phyloP scores from a whole-genome alignment of 2,797 vertebrate species.

The Prionace glauca region DNA sequence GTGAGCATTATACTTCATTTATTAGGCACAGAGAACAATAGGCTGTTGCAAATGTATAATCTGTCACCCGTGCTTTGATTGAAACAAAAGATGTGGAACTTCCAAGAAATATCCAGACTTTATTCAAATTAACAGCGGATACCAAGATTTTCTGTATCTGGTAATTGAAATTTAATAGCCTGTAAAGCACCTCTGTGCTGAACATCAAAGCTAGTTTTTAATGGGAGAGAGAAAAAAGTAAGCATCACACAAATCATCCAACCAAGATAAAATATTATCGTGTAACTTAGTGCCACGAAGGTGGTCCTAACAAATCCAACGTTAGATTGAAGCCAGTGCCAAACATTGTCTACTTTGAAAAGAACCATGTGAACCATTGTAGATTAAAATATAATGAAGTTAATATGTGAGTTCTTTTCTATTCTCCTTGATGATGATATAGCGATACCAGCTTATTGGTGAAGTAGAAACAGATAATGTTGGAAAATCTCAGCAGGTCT shows the following conservation, averaged over 20 bases:
- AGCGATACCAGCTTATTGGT: not conserved
- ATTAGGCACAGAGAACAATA: not conserved
- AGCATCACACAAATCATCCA: not conserved
- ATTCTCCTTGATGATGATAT: not conserved
- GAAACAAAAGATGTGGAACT: not conserved
- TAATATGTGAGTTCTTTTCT: not conserved
- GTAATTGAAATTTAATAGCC: not conserved
- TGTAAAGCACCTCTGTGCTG: not conserved
- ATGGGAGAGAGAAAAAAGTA: not conserved
- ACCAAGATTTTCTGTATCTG: not conserved
- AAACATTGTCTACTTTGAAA: not conserved
- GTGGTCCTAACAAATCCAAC: not conserved
- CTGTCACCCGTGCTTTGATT: not conserved
- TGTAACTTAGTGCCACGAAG: not conserved
- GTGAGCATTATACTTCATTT: constrained; percentile 17
- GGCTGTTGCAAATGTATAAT: not conserved
- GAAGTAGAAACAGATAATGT: no score
- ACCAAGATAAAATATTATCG: not conserved
- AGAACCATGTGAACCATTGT: not conserved
- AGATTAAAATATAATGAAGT: not conserved
- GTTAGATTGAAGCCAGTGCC: not conserved
- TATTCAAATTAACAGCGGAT: not conserved
- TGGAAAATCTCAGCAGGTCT: no score
- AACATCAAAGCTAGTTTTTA: not conserved
- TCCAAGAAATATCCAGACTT: not conserved